Evolutionary conservation across 1,140 invertebrate species (phyloP), one percentile per base, ranked within the genome.

Genomic region (Drosophila orosa): DNA sequence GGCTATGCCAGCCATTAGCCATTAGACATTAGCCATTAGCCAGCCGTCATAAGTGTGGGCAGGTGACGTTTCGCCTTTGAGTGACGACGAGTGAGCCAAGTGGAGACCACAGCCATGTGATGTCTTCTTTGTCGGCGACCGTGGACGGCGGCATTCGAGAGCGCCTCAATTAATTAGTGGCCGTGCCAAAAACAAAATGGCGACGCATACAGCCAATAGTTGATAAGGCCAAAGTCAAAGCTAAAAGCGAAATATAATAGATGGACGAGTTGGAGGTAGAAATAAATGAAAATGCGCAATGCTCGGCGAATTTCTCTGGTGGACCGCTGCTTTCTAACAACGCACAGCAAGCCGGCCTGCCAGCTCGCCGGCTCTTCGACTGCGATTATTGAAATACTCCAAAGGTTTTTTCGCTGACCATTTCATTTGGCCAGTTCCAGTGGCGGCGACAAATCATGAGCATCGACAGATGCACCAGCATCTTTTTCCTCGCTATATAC

Each of bases 301-400:
- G 50, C 33, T 15, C 78, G 52, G 58, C 42, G 66, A 80, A 89
- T 89, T 89, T 89, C 84, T 80, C 84, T 72, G 66, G 19, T 27
- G 35, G 13, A 19, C 19, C 13, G 17, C 24, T 80, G 84, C 85
- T 89, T 89, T 89, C 80, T 89, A 89, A 90, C 85, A 84, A 90
- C 85, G 77, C 58, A 78, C 54, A 52, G 67, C 54, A 37, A 37
- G 42, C 24, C 31, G 52, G 17, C 56, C 50, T 19, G 27, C 19
- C 37, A 29, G 44, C 56, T 62, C 25, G 27, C 19, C 37, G 35
- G 44, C 55, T 33, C 31, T 10, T 15, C 58, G 50, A 58, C 37
- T 57, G 75, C 50, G 80, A 90, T 89, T 89, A 89, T 89, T 89
- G 80, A 89, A 89, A 89, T 89, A 60, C 74, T 69, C 42, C 66